Base-by-base conservation (phyloP, 2,113 vertebrate species). In the Takifugu bimaculatus region DNA sequence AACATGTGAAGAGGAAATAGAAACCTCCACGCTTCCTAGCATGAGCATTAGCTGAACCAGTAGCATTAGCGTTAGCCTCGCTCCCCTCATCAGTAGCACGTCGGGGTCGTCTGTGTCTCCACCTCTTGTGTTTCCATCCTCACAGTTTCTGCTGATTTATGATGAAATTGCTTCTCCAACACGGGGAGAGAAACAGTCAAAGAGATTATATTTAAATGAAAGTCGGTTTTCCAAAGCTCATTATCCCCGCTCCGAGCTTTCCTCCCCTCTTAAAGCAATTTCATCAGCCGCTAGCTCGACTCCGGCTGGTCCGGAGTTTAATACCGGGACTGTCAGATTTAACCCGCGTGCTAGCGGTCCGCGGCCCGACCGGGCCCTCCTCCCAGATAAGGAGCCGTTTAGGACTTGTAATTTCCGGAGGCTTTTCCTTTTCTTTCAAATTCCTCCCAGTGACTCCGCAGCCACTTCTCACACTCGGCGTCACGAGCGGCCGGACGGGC, bases 351-450 rank as follows among this genome's bases (percentile, higher is more conserved):
- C 58, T 54, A 29, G 53, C 50, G 60, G 25, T 51, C 25, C 13
- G 14, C 39, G 60, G 50, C 49, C 27, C 1, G 11, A 20, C 12
- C 52, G 51, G 57, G n/a, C 63, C 32, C 12, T 39, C 35, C 53
- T 44, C 57, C 47, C 11, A 70, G 80, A 78, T 75, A 39, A 74
- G 74, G 68, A 50, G 20, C 69, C 50, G 78, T 87, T 82, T 78
- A 77, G 66, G 58, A 5, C 64, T 68, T 76, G 74, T 82, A 75
- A 85, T 79, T 79, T 85, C 77, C 75, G 13, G 13, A n/a, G 45
- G 42, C 68, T 66, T 54, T 54, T 35, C 14, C n/a, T n/a, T 64
- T 6, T 49, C 62, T 63, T 60, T 64, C 68, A 83, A 81, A 65
- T 63, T 55, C 74, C 52, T 60, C 50, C 27, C 62, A 53, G 64